Conservation (phyloP, 2,113 vertebrate genomes). For the Charadrius vociferus region DNA sequence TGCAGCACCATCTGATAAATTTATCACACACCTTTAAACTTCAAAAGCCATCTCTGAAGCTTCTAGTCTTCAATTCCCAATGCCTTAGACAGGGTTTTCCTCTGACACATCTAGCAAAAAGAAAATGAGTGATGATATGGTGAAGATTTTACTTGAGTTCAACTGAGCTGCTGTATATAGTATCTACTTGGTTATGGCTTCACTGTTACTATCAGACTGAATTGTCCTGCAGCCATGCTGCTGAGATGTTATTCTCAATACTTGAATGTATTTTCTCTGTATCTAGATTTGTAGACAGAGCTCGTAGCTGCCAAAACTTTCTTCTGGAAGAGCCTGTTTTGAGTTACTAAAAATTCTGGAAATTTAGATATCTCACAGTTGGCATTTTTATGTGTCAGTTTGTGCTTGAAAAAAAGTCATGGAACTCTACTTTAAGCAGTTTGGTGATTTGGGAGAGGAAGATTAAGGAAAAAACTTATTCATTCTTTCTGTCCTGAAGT, state of each 20-base stretch:
- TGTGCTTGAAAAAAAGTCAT: neutral
- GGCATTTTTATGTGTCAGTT: neutral
- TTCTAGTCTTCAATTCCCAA: neutral
- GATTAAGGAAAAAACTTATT: neutral
- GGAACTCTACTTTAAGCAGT: neutral
- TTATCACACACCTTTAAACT: neutral
- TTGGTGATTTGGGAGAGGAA: neutral
- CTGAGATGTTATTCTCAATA: neutral
- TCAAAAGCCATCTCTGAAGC: neutral
- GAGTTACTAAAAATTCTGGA: neutral
- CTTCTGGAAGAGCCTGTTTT: neutral
- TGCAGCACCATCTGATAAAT: neutral
- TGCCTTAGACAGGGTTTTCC: neutral
- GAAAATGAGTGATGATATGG: neutral
- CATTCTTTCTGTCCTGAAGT: neutral
- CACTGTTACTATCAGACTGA: neutral
- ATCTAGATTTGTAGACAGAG: neutral
- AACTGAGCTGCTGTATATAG: neutral
- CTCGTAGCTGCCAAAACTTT: neutral
- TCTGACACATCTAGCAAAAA: neutral
- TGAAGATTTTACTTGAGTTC: neutral
- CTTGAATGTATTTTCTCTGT: neutral
- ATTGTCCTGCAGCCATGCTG: neutral
- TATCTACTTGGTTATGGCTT: neutral
- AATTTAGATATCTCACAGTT: neutral